Base-by-base conservation (phyloP, 2,888 invertebrate species). In the Ptilodon capucinus region DNA sequence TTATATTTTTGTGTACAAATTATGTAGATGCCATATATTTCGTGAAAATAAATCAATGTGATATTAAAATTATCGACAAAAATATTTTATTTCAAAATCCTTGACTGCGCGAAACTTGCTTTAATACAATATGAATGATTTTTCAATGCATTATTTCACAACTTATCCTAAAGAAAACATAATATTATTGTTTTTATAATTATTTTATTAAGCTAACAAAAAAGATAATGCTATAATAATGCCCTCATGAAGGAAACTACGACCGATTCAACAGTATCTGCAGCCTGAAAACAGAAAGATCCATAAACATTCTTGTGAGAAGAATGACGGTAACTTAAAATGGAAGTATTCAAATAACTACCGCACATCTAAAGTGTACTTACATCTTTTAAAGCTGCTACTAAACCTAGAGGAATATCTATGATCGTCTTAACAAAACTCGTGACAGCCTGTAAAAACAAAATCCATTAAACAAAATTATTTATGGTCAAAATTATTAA, bases 371-470 rank as follows among this genome's bases (percentile, higher is more conserved):
- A n/a, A n/a, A n/a, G 30, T 25, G n/a, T 44, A 76, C 80, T 81
- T 67, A 83, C 82, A 47, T 80, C 80, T 71, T 78, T 80, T 34
- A 79, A 75, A 13, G 78, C 77, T 66, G 81, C 81, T 0, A 80
- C 77, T 9, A 83, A 50, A 40, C 79, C 81, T 57, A 80, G 61
- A 21, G 83, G 83, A 53, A 83, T 69, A 45, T 80, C 81, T 42
- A 81, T 71, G 28, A 82, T 48, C 73, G 79, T 79, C 64, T 77
- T 79, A 13, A 74, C 74, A 23, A 83, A 69, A 54, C 76, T 81
- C 13, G 78, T 71, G 2, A 81, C 56, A 9, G 77, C 77, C 81
- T 83, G 70, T 36, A 59, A 65, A 43, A 40, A 36, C 43, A 49
- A 36, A 40, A 11, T n/a, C n/a, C n/a, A n/a, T n/a, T n/a, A n/a